Base-by-base conservation (phyloP, 2,888 invertebrate species). In the Napeogenes sylphis region DNA sequence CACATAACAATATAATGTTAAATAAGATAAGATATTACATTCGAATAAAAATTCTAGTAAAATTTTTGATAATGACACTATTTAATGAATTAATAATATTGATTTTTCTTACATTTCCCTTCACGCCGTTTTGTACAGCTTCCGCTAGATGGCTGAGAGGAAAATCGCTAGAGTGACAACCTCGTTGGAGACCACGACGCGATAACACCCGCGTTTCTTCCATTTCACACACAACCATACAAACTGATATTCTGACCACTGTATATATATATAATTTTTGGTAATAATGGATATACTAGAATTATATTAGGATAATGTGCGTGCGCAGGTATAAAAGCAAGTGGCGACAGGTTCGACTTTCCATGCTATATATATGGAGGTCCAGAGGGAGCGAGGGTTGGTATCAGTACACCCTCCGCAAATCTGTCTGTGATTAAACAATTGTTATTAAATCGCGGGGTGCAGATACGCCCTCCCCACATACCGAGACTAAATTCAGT, bases 181-280 rank as follows among this genome's bases (percentile, higher is more conserved):
- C 86, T 59, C 77, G 73, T 47, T 77, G 61, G 66, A 85, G 69
- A 4, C 82, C 84, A 69, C 85, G 79, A 58, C 77, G 75, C 60
- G 82, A 76, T 73, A 80, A 32, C 68, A 75, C 77, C 10, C 71
- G 69, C 62, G 62, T 42, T 38, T 38, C 56, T 45, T 38, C 14
- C n/a, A 35, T 38, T 14, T 32, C 46, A 58, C 51, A 51, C 51
- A 47, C 47, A 47, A 47, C 47, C 47, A 51, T 51, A 51, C 51
- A 30, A 42, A 42, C 8, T 12, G 12, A 51, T 51, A 4, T n/a
- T n/a, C 10, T 51, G 30, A 51, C 6, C 21, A 51, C 51, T 51
- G 6, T 30, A 10, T 51, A 4, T n/a, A 47, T 47, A 14, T 47
- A 47, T 21, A 21, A 21, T 21, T 21, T 21, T 47, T 47, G 21